Evolutionary conservation across 2,888 invertebrate species (phyloP).

Genomic region (Aricia artaxerxes): DNA sequence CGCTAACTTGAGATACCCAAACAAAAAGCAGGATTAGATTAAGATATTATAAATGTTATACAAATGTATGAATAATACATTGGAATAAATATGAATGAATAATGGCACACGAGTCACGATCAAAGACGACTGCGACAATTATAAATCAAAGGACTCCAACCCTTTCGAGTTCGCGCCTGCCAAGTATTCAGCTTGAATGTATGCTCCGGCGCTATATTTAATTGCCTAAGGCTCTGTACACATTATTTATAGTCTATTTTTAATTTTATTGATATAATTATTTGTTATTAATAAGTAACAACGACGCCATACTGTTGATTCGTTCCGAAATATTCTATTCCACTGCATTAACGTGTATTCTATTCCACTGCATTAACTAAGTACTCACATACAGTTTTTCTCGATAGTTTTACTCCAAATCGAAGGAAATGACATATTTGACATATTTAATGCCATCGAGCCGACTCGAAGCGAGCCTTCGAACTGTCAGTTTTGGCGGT

Average conservation of each 20-base stretch:
- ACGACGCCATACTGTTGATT: too few species aligned
- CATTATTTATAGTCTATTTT: background rate
- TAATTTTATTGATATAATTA: background rate
- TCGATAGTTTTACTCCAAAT: too few species aligned
- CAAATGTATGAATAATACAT: conserved; percentile 34
- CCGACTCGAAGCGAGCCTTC: too few species aligned
- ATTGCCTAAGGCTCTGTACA: conserved; percentile 26
- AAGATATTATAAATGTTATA: conserved; percentile 28
- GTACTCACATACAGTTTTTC: too few species aligned
- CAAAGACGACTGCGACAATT: conserved; percentile 35
- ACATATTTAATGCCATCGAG: too few species aligned
- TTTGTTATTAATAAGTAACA: too few species aligned
- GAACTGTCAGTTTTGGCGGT: too few species aligned
- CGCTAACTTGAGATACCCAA: conserved; percentile 25
- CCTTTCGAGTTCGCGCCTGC: conserved; percentile 32
- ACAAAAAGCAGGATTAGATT: conserved; percentile 28
- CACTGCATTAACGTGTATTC: too few species aligned
- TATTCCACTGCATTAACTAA: too few species aligned
- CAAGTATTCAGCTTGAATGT: conserved; percentile 32
- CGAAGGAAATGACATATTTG: too few species aligned
- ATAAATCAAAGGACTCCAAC: conserved; percentile 34
- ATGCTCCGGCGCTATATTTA: conserved; percentile 24
- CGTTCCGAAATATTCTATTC: too few species aligned
- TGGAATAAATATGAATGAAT: conserved; percentile 32
- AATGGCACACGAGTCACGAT: conserved; percentile 31